phyloP scores from a whole-genome alignment of 2,797 vertebrate species.

The Urophycis tenuis region DNA sequence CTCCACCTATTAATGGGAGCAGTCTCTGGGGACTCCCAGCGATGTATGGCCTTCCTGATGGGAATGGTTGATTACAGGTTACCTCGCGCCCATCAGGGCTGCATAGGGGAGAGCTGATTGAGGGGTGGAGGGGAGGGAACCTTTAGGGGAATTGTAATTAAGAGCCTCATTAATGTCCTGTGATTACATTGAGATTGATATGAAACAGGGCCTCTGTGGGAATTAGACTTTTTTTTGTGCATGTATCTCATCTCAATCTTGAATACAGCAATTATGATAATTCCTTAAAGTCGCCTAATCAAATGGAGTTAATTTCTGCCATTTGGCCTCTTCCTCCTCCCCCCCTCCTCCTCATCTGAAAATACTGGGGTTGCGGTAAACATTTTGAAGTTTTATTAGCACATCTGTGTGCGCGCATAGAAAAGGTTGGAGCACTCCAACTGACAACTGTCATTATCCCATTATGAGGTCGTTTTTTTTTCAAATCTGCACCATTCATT shows the following conservation, averaged over 20 bases:
- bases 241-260: conserved; percentile 1
- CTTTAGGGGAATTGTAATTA: conserved; percentile 52
- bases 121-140: conserved; percentile 30
- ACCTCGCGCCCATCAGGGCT: conserved; percentile 33
- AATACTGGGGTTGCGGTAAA: conserved; percentile 3
- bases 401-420: conserved; percentile 1
- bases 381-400: background rate
- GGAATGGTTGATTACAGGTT: conserved; percentile 48
- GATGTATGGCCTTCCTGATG: conserved; percentile 42
- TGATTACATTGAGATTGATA: conserved; percentile 50
- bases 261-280: conserved; percentile 2
- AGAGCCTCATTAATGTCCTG: conserved; percentile 39
- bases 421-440: background rate
- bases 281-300: conserved; percentile 9
- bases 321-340: background rate
- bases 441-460: background rate
- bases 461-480: background rate
- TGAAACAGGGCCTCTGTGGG: conserved; percentile 19
- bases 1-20: conserved; percentile 39
- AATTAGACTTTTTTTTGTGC: conserved; percentile 16
- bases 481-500: background rate
- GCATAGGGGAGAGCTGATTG: background rate
- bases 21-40: conserved; percentile 38
- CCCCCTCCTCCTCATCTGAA: background rate
- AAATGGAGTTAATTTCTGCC: conserved; percentile 12